phyloP scores from a whole-genome alignment of 2,888 invertebrate genomes.

The Anticlea derivata region DNA sequence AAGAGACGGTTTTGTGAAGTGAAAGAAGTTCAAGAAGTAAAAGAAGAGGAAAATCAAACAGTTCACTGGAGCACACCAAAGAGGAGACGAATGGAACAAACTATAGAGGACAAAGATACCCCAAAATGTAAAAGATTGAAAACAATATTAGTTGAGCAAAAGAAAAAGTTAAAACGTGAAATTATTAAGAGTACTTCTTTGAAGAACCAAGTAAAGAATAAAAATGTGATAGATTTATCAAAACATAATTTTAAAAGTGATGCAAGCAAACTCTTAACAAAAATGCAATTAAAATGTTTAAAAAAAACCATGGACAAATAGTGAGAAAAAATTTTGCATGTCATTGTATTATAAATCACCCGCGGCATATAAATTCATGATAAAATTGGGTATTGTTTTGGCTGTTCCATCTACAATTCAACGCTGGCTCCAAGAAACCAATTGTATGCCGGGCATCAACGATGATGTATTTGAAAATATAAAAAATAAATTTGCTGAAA shows the following conservation, averaged over 20 bases:
- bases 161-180: neutral
- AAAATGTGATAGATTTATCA: neutral
- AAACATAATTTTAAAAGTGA: neutral
- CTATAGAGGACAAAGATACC: too few relatives aligned
- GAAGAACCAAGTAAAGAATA: neutral
- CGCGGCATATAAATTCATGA: neutral
- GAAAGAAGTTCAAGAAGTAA: too few relatives aligned
- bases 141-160: neutral
- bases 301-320: neutral
- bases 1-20: too few relatives aligned
- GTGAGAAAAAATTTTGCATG: neutral
- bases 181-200: neutral
- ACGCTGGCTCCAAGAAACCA: neutral
- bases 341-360: conserved; percentile 3
- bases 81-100: too few relatives aligned
- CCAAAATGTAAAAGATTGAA: neutral
- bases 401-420: neutral
- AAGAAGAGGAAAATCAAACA: too few relatives aligned
- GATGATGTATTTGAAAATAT: neutral
- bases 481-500: neutral
- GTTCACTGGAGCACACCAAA: too few relatives aligned
- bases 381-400: neutral
- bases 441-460: neutral
- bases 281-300: neutral
- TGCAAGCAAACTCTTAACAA: neutral